Evolutionary conservation across 2,888 invertebrate genomes (phyloP), one percentile per base, ranked within the genome.

Genomic region (Scaptomyza reducta): DNA sequence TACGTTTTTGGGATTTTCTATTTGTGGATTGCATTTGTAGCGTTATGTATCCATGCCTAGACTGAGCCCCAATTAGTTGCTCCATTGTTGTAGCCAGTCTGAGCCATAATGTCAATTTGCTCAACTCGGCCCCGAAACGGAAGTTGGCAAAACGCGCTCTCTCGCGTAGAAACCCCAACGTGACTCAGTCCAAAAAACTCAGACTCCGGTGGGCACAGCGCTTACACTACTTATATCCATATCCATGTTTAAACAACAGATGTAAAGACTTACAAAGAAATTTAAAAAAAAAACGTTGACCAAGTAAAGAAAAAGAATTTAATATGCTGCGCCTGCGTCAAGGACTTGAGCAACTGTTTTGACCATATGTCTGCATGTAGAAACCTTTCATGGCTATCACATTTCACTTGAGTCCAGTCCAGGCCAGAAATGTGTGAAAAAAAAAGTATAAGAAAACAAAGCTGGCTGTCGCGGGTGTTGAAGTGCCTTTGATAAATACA

Each of bases 311-410:
- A 40, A 46, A 40, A 11, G 16, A 40, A 14, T 35, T 29, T 16
- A 51, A 46, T 31, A 54, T 44, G 42, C 53, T 76, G 75, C 79
- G 74, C 69, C 76, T 82, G 73, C 79, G 79, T 61, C 62, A 72
- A 62, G 59, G 70, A 66, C 63, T 68, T 29, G 62, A 64, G 75
- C 79, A 79, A 79, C 79, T 79, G 79, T 81, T 79, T 69, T 25
- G 63, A 54, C 84, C 83, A 88, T 86, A 86, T 84, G 88, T 58
- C 66, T 13, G 40, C 14, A 35, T 74, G 74, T 7, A 27, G 88
- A 89, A 89, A 88, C 90, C 89, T 77, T 85, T 78, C 82, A 74
- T 80, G 66, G 85, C 75, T 90, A 90, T 90, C 90, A 73, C 79
- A 84, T 91, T 90, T 84, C 91, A 90, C 74, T 68, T 56, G 40